Evolutionary conservation across 2,797 vertebrate species (phyloP).

Genomic region (Acanthurus leucopareius): DNA sequence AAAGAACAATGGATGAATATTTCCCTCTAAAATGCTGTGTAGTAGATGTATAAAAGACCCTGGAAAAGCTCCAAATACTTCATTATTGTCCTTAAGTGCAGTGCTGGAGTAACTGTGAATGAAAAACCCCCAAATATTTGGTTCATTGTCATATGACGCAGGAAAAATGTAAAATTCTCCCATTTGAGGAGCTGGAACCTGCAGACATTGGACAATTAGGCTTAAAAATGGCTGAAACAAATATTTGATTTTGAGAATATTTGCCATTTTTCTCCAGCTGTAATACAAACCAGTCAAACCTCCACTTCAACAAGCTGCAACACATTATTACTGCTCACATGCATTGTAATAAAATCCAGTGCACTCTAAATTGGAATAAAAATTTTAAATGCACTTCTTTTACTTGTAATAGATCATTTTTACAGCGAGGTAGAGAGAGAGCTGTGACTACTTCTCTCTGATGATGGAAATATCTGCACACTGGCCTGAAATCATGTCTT

Average conservation of each 20-base stretch:
- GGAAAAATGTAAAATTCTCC: neutral
- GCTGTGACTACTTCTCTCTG: neutral
- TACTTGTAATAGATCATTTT: neutral
- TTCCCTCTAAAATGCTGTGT: neutral
- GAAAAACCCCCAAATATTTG: neutral
- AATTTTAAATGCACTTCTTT: neutral
- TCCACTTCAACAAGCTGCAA: neutral
- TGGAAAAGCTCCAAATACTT: neutral
- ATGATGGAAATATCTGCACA: conserved; percentile 24
- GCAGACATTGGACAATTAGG: neutral
- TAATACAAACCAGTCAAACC: neutral
- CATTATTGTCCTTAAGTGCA: neutral
- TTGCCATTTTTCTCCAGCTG: neutral
- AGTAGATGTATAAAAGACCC: neutral
- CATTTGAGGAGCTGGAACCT: neutral
- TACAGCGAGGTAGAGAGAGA: neutral
- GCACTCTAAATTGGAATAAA: neutral
- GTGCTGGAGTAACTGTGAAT: neutral
- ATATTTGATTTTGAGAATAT: neutral
- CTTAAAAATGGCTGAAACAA: neutral
- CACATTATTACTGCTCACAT: neutral
- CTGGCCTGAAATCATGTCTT: conserved; percentile 32
- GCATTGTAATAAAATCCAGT: neutral
- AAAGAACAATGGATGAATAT: neutral
- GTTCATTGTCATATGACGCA: neutral